Percentiles rank a stretch among this genome's conserved stretches.
These are phyloP conservation scores for Catharus minimus DNA, from an alignment of 2,113 vertebrate species.

Conservation along the genomic window DNA sequence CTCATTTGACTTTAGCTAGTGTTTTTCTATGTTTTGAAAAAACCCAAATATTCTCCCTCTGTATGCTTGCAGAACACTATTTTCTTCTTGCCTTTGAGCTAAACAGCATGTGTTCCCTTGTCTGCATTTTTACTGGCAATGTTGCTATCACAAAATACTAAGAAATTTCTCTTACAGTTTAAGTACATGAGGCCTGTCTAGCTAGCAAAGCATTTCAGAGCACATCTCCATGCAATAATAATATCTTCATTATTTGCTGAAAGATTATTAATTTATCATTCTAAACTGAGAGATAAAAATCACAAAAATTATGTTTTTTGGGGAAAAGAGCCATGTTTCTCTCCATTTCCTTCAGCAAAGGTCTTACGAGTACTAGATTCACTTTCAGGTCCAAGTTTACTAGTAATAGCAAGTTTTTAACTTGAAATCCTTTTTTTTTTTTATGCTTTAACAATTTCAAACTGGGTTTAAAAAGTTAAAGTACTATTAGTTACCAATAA, in stretches of 20 bases:
- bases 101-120: background rate
- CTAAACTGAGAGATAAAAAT: background rate
- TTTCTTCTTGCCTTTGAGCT: background rate
- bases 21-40: background rate
- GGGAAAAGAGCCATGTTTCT: rapidly evolving
- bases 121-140: background rate
- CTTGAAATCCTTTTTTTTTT: background rate
- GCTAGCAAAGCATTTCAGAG: background rate
- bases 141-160: background rate
- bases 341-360: background rate
- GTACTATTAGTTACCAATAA: background rate
- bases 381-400: background rate
- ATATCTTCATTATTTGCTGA: background rate
- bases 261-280: background rate
- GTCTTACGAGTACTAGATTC: background rate
- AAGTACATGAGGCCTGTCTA: background rate
- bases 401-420: background rate
- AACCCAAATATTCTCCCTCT: background rate
- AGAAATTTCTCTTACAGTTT: background rate
- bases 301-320: background rate
- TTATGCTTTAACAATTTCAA: background rate
- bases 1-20: background rate
- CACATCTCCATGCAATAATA: background rate
- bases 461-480: background rate
- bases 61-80: background rate